Percentiles rank a stretch among this genome's conserved stretches.
Conservation (phyloP, 2,888 invertebrate species). For the Phragmatobia fuliginosa region DNA sequence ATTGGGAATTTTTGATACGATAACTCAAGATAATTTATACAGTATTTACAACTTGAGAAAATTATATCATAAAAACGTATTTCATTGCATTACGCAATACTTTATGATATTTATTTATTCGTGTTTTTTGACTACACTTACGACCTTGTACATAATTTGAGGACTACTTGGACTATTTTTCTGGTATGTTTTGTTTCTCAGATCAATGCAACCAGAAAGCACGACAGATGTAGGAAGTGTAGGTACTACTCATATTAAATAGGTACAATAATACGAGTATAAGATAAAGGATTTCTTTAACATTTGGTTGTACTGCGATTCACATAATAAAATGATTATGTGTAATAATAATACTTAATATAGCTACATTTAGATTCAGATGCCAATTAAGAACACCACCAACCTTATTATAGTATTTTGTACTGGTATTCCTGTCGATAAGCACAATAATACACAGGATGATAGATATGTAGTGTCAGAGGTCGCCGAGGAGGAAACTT, state of each 20-base stretch:
- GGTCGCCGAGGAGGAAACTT: constrained; percentile 75
- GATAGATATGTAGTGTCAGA: constrained; percentile 78
- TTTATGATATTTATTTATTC: neutral
- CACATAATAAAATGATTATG: neutral
- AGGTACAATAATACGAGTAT: too few species aligned
- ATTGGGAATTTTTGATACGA: too few species aligned
- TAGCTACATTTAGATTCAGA: constrained; percentile 11
- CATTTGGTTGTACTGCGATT: neutral
- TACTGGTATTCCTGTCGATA: constrained; percentile 50
- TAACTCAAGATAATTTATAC: neutral
- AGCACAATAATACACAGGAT: constrained; percentile 64
- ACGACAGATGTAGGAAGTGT: too few species aligned
- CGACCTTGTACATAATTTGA: neutral
- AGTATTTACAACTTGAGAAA: neutral
- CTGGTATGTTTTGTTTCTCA: too few species aligned
- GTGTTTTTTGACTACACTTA: neutral
- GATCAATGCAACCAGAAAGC: too few species aligned
- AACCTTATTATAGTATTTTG: constrained; percentile 48
- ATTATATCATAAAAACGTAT: neutral
- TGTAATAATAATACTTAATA: constrained; percentile 9
- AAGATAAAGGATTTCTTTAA: neutral
- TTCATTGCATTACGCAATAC: neutral
- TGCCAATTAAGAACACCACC: constrained; percentile 36
- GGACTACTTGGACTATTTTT: too few species aligned
- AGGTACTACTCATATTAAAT: too few species aligned